phyloP scores from a whole-genome alignment of 1,140 invertebrate genomes.

The Brachionus manjavacas region DNA sequence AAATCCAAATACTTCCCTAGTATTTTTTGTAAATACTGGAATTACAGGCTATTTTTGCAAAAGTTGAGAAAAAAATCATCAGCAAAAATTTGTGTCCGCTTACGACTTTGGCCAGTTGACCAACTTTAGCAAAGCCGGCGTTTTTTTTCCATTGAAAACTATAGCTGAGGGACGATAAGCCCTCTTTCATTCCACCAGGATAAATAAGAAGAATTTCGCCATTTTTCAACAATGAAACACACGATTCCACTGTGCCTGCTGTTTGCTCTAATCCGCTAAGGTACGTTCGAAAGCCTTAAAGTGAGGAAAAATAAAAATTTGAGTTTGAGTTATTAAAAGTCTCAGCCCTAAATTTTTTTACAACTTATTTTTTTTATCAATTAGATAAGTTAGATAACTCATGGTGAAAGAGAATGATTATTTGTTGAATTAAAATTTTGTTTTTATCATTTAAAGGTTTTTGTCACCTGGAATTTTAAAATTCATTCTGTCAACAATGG shows the following conservation, averaged over 20 bases:
- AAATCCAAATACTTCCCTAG: not conserved
- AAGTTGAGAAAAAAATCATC: not conserved
- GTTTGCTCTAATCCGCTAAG: not conserved
- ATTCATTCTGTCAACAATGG: not conserved
- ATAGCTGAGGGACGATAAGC: not conserved
- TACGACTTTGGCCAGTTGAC: not conserved
- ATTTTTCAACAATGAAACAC: not conserved
- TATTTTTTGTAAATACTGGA: conserved; percentile 16
- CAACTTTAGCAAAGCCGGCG: not conserved
- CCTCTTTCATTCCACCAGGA: not conserved
- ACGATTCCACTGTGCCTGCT: not conserved
- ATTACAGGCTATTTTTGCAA: not conserved
- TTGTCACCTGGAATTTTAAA: not conserved
- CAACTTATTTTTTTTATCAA: too few relatives aligned
- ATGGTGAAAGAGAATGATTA: too few relatives aligned
- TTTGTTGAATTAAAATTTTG: not conserved
- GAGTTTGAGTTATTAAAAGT: too few relatives aligned
- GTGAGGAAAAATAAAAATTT: too few relatives aligned
- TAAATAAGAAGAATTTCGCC: not conserved
- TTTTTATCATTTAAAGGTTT: too few relatives aligned
- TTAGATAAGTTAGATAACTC: too few relatives aligned
- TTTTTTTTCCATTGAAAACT: not conserved
- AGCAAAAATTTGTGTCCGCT: not conserved
- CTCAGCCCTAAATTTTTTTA: too few relatives aligned
- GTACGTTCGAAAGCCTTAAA: not conserved